Conservation (phyloP, 2,113 vertebrate species). For the pig (Sus scrofa) region DNA sequence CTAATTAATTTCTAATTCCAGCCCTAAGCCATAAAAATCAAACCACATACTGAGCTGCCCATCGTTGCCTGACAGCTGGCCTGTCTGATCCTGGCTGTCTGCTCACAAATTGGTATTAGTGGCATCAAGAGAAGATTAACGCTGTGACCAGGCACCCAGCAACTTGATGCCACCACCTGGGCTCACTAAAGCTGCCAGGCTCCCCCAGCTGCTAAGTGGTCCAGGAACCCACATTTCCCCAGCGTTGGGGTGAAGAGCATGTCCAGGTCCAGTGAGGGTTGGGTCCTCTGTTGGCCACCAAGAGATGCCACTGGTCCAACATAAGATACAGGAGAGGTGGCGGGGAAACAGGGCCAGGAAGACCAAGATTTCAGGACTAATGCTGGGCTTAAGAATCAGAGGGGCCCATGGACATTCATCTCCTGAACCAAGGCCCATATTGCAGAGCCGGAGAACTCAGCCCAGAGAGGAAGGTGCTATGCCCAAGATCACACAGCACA, state of each 20-base stretch:
- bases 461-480: background rate
- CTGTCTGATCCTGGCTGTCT: slow-evolving; percentile 96
- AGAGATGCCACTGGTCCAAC: background rate
- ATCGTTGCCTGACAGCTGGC: slow-evolving; percentile 94
- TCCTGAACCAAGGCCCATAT: background rate
- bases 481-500: background rate
- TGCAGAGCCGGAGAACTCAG: background rate
- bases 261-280: slow-evolving; percentile 66
- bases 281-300: background rate
- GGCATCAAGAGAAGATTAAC: slow-evolving; percentile 97
- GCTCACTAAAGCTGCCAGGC: slow-evolving; percentile 86
- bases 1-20: slow-evolving; percentile 90
- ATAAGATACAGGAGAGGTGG: background rate
- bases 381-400: background rate
- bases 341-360: background rate
- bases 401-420: background rate
- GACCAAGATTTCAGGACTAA: background rate
- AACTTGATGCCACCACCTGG: slow-evolving; percentile 93
- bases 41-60: slow-evolving; percentile 88
- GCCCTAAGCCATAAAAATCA: slow-evolving; percentile 89
- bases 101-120: slow-evolving; percentile 97
- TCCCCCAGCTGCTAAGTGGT: slow-evolving; percentile 88
- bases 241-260: slow-evolving; percentile 73
- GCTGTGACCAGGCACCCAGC: slow-evolving; percentile 93
- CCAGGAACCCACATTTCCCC: slow-evolving; percentile 83